Evolutionary conservation across 2,113 vertebrate genomes (phyloP).

Genomic region (Rana temporaria): DNA sequence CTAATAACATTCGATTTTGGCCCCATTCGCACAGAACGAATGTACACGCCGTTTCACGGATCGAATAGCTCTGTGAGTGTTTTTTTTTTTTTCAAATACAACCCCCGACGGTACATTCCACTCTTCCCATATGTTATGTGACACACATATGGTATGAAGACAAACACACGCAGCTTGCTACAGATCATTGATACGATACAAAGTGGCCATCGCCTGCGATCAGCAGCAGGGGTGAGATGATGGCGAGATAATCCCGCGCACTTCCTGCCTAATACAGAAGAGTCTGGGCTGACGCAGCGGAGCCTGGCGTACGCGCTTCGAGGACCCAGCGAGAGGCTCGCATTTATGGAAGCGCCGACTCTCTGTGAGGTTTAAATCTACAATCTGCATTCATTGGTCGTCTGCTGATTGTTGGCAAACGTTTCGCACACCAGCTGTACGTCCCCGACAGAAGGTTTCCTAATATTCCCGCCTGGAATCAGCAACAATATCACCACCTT

Average conservation of each 20-base stretch:
- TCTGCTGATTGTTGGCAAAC: conserved; percentile 12
- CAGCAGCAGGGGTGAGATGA: background rate
- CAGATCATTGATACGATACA: no score
- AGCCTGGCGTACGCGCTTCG: background rate
- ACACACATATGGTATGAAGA: no score
- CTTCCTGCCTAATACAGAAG: background rate
- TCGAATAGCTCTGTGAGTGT: no score
- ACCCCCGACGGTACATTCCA: no score
- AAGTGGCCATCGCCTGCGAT: background rate
- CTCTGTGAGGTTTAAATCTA: background rate
- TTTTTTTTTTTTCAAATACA: no score
- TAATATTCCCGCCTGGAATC: no score
- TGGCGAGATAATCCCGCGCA: background rate
- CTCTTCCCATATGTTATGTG: no score
- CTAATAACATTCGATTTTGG: no score
- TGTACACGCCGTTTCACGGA: no score
- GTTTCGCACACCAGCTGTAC: background rate
- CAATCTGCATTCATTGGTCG: background rate
- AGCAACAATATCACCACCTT: no score
- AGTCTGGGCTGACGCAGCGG: background rate
- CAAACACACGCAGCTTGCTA: no score
- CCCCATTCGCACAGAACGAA: no score
- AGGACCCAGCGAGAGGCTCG: background rate
- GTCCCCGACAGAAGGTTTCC: background rate
- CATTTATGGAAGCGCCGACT: background rate